These are phyloP conservation scores for Tipula lateralis DNA, from an alignment of 2,888 invertebrate species.

Conservation along the genomic window DNA sequence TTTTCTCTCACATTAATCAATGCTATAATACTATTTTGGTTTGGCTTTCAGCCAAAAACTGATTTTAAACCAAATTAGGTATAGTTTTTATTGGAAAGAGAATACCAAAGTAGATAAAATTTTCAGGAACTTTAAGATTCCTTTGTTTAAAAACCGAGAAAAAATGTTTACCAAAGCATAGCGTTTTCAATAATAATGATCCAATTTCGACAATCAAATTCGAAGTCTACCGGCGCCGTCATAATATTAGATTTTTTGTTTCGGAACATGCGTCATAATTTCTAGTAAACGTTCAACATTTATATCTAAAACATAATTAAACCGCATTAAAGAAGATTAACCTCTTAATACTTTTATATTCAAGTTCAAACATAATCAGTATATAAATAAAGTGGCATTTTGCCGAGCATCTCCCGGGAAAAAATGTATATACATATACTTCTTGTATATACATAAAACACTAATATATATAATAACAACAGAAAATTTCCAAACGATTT, in stretches of 20 bases:
- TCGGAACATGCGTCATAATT: background rate
- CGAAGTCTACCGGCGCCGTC: background rate
- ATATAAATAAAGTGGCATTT: background rate
- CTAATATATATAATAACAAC: background rate
- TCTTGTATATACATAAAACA: background rate
- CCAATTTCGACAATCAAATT: background rate
- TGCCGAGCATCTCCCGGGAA: background rate
- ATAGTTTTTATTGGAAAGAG: background rate
- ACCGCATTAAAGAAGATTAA: background rate
- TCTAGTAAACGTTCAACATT: background rate
- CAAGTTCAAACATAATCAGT: background rate
- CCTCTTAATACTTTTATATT: background rate
- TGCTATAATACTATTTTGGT: background rate
- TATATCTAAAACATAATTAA: background rate
- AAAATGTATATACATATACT: background rate
- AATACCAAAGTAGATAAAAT: background rate
- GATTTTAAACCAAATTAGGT: background rate
- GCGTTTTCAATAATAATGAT: background rate
- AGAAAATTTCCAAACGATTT: background rate
- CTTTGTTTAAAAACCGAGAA: background rate
- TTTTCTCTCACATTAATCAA: slow-evolving; percentile 4
- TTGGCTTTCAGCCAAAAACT: background rate
- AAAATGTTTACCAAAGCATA: background rate
- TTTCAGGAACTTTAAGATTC: background rate
- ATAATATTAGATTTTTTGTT: background rate